Percentiles rank a stretch among this genome's conserved stretches.
phyloP scores from a whole-genome alignment of 2,113 vertebrate genomes.

The Eurystomus gularis region DNA sequence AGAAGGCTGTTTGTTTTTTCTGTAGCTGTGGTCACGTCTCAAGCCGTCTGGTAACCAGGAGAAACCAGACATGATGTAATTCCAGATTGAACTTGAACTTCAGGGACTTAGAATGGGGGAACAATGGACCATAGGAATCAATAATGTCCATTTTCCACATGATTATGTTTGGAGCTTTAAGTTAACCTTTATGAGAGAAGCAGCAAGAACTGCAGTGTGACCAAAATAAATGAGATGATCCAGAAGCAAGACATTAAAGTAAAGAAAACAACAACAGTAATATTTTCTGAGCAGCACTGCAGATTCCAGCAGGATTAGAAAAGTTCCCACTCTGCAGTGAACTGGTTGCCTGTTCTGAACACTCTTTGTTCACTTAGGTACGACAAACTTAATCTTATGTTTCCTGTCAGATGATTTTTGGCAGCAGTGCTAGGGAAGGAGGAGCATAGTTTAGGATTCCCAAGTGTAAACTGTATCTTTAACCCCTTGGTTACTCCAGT shows the following conservation, averaged over 20 bases:
- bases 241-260: slow-evolving; percentile 73
- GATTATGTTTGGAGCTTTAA: slow-evolving; percentile 83
- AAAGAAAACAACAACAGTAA: slow-evolving; percentile 73
- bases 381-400: slow-evolving; percentile 95
- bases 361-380: slow-evolving; percentile 95
- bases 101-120: slow-evolving; percentile 82
- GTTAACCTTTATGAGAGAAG: slow-evolving; percentile 79
- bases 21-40: slow-evolving; percentile 89
- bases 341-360: slow-evolving; percentile 83
- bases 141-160: slow-evolving; percentile 86
- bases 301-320: slow-evolving; percentile 81
- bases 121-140: slow-evolving; percentile 88
- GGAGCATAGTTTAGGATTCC: slow-evolving; percentile 64
- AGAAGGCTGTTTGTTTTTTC: slow-evolving; percentile 87
- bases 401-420: slow-evolving; percentile 97
- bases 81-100: slow-evolving; percentile 91
- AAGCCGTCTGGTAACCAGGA: slow-evolving; percentile 91
- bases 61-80: slow-evolving; percentile 95
- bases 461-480: slow-evolving; percentile 72
- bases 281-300: slow-evolving; percentile 72
- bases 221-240: slow-evolving; percentile 71
- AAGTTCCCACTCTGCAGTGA: slow-evolving; percentile 77
- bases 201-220: slow-evolving; percentile 69
- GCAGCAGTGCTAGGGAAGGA: slow-evolving; percentile 74
- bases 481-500: slow-evolving; percentile 69